Conservation (phyloP, 2,113 vertebrate species). For the Serilophus lunatus region DNA sequence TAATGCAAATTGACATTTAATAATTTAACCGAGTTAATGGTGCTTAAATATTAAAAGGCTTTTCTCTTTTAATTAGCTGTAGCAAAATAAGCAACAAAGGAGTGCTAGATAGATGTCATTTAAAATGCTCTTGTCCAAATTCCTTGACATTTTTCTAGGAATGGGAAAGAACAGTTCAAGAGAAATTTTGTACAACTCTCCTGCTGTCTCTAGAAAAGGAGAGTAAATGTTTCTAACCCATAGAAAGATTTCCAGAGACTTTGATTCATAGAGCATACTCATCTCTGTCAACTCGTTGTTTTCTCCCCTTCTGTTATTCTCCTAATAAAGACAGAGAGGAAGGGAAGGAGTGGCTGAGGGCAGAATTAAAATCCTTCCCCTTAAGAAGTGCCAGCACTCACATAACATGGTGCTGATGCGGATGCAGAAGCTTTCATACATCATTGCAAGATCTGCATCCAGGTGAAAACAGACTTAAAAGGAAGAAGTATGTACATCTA, state of each 20-base stretch:
- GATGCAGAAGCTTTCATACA: not conserved
- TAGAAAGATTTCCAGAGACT: not conserved
- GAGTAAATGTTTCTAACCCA: slow-evolving; percentile 1
- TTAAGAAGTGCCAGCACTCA: not conserved
- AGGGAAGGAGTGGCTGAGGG: not conserved
- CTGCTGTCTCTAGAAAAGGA: not conserved
- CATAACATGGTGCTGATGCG: fast-evolving
- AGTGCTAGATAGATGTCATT: slow-evolving; percentile 24
- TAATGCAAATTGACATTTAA: slow-evolving; percentile 79
- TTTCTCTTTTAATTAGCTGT: slow-evolving; percentile 78
- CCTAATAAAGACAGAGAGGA: not conserved
- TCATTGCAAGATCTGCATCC: not conserved
- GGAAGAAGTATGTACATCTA: not conserved
- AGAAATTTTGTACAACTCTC: not conserved
- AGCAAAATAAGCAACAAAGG: slow-evolving; percentile 64
- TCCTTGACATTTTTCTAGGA: not conserved
- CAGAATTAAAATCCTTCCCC: not conserved
- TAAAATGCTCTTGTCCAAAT: not conserved
- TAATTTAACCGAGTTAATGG: slow-evolving; percentile 76
- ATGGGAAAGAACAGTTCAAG: not conserved
- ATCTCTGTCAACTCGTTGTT: slow-evolving; percentile 20
- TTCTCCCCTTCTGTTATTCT: not conserved
- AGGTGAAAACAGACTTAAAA: not conserved
- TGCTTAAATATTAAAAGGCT: slow-evolving; percentile 76
- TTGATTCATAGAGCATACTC: slow-evolving; percentile 5